These are phyloP conservation scores for Hanleya hanleyi DNA, from an alignment of 2,888 invertebrate species.

Conservation along the genomic window DNA sequence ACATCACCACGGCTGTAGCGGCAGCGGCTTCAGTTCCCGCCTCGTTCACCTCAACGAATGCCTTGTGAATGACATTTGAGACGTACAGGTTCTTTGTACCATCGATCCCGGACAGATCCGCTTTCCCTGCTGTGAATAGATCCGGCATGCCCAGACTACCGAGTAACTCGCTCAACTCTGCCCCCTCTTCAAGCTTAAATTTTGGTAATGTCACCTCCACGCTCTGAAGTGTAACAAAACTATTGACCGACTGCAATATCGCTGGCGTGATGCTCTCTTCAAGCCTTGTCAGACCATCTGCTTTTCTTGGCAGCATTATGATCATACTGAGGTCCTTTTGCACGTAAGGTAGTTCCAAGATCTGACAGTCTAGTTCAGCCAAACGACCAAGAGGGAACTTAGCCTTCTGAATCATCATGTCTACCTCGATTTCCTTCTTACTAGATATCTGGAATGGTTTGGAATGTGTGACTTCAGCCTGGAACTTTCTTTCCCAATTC, in stretches of 20 bases:
- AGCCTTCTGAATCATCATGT: conserved; percentile 82
- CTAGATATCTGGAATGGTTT: conserved; percentile 77
- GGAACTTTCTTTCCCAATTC: conserved; percentile 76
- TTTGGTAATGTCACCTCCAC: conserved; percentile 23
- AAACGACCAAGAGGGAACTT: conserved; percentile 77
- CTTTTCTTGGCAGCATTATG: conserved; percentile 57
- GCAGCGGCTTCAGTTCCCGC: neutral
- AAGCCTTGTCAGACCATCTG: conserved; percentile 48
- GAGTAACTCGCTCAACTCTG: conserved; percentile 13
- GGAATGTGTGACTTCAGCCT: conserved; percentile 74
- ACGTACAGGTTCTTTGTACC: conserved; percentile 49
- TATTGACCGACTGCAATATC: neutral
- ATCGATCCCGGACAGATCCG: conserved; percentile 21
- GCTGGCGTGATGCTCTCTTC: conserved; percentile 38
- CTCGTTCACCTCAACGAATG: conserved; percentile 60
- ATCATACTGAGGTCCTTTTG: conserved; percentile 60
- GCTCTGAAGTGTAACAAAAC: neutral
- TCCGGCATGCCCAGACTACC: conserved; percentile 10
- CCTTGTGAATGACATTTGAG: conserved; percentile 66
- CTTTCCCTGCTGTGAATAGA: conserved; percentile 12
- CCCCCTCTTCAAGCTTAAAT: conserved; percentile 4
- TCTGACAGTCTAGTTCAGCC: conserved; percentile 82
- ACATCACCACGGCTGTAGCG: conserved; percentile 41
- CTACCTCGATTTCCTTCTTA: conserved; percentile 68
- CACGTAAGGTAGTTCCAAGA: conserved; percentile 83